These are phyloP conservation scores for Mesorhabditis sp. DNA, from an alignment of 2,888 invertebrate species.

Conservation along the genomic window DNA sequence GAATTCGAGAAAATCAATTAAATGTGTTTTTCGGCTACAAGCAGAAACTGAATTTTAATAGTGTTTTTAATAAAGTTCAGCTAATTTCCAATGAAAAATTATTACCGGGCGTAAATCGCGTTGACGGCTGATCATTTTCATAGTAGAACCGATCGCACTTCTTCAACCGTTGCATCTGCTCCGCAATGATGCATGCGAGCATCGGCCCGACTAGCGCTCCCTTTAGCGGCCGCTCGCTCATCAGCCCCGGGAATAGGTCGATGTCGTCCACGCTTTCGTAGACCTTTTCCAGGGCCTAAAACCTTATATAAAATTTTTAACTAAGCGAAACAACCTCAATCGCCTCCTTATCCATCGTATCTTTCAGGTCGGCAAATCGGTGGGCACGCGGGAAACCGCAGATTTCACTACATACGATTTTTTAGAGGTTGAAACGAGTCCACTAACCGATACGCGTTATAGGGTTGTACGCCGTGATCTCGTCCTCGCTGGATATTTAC, in stretches of 20 bases:
- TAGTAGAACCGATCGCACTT: slow-evolving; percentile 96
- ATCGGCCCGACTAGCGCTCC: slow-evolving; percentile 82
- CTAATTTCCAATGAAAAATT: neutral
- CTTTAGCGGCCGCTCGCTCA: slow-evolving; percentile 74
- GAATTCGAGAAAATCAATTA: neutral
- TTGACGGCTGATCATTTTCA: slow-evolving; percentile 54
- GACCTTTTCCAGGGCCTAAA: slow-evolving; percentile 37
- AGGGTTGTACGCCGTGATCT: slow-evolving; percentile 80
- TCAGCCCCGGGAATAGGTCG: slow-evolving; percentile 86
- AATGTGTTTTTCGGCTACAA: neutral
- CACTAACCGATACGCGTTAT: slow-evolving; percentile 66
- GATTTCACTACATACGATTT: slow-evolving; percentile 64
- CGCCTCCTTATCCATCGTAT: slow-evolving; percentile 70
- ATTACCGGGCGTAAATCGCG: slow-evolving; percentile 54
- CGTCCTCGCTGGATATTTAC: slow-evolving; percentile 82
- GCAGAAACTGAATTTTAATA: neutral
- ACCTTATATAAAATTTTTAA: neutral
- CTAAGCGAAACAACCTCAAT: slow-evolving; percentile 13
- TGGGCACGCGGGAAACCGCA: slow-evolving; percentile 79
- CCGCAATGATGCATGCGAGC: slow-evolving; percentile 86
- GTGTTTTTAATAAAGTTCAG: neutral
- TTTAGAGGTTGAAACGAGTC: neutral
- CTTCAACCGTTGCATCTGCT: slow-evolving; percentile 66
- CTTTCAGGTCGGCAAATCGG: slow-evolving; percentile 78
- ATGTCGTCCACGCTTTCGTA: slow-evolving; percentile 81